These are phyloP conservation scores for Mellivora capensis DNA, from an alignment of 2,113 vertebrate species.

Conservation along the genomic window DNA sequence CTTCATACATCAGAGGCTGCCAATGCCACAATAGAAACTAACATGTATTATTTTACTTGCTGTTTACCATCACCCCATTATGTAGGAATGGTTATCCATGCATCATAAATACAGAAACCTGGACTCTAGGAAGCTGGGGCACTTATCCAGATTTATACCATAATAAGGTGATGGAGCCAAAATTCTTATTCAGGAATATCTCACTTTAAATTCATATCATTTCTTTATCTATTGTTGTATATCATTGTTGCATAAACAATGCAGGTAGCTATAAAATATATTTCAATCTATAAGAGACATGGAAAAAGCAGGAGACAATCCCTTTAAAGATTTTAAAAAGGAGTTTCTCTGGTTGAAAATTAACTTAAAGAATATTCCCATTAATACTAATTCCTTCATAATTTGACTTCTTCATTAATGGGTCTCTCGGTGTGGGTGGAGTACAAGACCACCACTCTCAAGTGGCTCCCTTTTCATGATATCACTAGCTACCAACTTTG, in stretches of 20 bases:
- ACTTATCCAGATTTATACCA: neutral
- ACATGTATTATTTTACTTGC: neutral
- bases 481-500: neutral
- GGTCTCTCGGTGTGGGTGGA: neutral
- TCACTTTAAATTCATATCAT: neutral
- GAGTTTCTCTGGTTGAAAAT: neutral
- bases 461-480: neutral
- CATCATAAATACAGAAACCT: neutral
- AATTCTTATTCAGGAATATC: neutral
- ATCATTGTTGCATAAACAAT: neutral
- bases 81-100: neutral
- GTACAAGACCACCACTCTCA: too few relatives aligned
- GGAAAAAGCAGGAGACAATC: neutral
- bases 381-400: neutral
- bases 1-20: neutral
- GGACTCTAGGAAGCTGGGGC: neutral
- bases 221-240: neutral
- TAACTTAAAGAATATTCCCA: neutral
- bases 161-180: neutral
- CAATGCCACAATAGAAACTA: neutral
- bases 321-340: neutral
- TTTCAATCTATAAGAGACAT: neutral
- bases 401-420: neutral
- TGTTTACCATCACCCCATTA: neutral
- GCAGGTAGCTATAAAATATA: neutral